Evolutionary conservation across 2,797 vertebrate genomes (phyloP), one percentile per base, ranked within the genome.

Genomic region (Acipenser ruthenus): DNA sequence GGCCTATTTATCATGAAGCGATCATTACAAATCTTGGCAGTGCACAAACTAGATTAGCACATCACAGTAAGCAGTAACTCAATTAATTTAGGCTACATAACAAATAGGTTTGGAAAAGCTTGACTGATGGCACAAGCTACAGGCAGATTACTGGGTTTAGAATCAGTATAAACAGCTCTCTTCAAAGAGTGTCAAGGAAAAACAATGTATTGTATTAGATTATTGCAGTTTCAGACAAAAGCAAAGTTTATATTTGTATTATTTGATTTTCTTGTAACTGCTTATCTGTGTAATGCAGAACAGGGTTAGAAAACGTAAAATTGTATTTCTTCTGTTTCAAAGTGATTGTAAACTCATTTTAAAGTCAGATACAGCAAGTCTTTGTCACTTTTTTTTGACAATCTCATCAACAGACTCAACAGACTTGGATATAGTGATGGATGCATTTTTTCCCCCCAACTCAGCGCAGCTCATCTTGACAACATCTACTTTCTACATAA

Each of bases 171-270:
- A 67, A 67, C 49, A 50, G 51, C 37, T 62, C 6, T 67, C 52
- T 67, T 67, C 52, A 68, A 52, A 68, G 61, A 50, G 52, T 49
- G 64, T 70, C 62, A 10, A 64, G 49, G 65, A 53, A 67, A 59
- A 11, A 0, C 5, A 6, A 59, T 48, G 49, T 37, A 59, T 64
- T 62, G 47, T 51, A 50, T 49, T 15, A 64, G 61, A 61, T 70
- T 53, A 64, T 9, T 52, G 55, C 6, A 10, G 48, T 4, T 37
- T 67, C 60, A 60, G 49, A 37, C 4, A 53, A 63, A 48, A 51
- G 15, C 49, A 53, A 12, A 66, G 65, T 62, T 47, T n/a, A n/a
- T n/a, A n/a, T n/a, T 59, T 53, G 49, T 55, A 58, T 60, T 67
- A 7, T 64, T 67, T 67, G 11, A 8, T 50, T 48, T 64, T 59